A percentile compares a stretch with the other conserved stretches of the same genome.
Evolutionary conservation across 2,797 vertebrate genomes (phyloP).

Genomic region (Miichthys miiuy): DNA sequence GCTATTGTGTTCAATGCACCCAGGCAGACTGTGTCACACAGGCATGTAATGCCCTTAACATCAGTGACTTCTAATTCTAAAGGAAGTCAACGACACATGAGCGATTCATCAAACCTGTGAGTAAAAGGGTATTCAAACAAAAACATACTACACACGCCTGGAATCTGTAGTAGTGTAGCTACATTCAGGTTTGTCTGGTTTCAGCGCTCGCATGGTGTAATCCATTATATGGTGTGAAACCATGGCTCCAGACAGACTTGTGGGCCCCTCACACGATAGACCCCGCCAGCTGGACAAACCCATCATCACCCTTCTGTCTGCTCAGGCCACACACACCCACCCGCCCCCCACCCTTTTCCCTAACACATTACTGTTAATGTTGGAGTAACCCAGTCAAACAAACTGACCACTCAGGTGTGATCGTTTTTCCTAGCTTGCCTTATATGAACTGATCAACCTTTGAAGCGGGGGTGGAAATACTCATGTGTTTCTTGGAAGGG

Average conservation of each 20-base stretch:
- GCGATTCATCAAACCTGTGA: conserved; percentile 46
- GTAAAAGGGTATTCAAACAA: conserved; percentile 42
- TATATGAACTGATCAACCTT: conserved; percentile 39
- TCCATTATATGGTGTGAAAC: conserved; percentile 69
- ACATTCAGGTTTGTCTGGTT: conserved; percentile 75
- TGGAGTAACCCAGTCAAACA: conserved; percentile 63
- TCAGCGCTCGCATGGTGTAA: conserved; percentile 43
- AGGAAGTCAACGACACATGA: conserved; percentile 69
- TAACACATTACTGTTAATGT: conserved; percentile 66
- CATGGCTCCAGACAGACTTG: conserved; percentile 65
- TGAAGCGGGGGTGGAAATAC: conserved; percentile 50
- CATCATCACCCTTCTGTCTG: conserved; percentile 58
- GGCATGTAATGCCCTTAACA: conserved; percentile 65
- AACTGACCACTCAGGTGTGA: conserved; percentile 66
- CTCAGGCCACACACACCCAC: conserved; percentile 23
- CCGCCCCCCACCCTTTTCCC: conserved; percentile 36
- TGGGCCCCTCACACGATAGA: conserved; percentile 60
- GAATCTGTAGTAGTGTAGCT: conserved; percentile 30
- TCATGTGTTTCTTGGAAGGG: conserved; percentile 53
- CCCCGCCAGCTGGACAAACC: conserved; percentile 82
- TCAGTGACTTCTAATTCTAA: conserved; percentile 60
- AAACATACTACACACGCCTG: conserved; percentile 14
- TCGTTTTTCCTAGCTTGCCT: conserved; percentile 37
- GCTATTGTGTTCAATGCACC: conserved; percentile 66
- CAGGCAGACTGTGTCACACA: conserved; percentile 67